Evolutionary conservation across 2,888 invertebrate species (phyloP), one percentile per base, ranked within the genome.

Genomic region (Pasiphila rectangulata): DNA sequence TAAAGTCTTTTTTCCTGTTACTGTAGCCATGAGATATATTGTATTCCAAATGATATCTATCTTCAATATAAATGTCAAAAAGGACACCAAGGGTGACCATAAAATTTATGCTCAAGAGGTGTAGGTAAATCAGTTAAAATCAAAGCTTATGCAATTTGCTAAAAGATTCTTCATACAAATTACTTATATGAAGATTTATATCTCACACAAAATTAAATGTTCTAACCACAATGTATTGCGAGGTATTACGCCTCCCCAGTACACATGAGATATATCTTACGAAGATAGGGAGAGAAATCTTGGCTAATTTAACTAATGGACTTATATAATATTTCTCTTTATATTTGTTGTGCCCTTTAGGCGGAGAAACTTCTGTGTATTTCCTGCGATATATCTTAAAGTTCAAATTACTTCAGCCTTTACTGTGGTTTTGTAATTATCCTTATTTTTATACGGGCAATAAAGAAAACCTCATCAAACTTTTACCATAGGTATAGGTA

Each of bases 271-370:
- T 83, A 84, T 81, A 82, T 77, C 79, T 77, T 62, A 59, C 61
- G 65, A 69, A 78, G 76, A 78, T 75, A 72, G 81, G 81, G 80
- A 72, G 82, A 75, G 78, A 76, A 80, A 81, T 83, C 81, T 83
- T 83, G 71, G 72, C 78, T 84, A 83, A 86, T 87, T 83, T 84
- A 79, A 83, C 82, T 86, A 85, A 87, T 87, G 85, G 81, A 79
- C 72, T 75, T 71, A 76, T 72, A 75, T 76, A 65, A 70, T 72
- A 63, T 69, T 64, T 62, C 59, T 59, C 66, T 53, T 70, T 61
- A 69, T 64, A 67, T 67, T 42, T 48, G 64, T 45, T 46, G 48
- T 51, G 59, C 61, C 62, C 64, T 65, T 67, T 69, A 61, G 63
- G 52, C 56, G 55, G 46, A 71, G 65, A 58, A 67, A 57, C 63